Base-by-base conservation (phyloP, 2,888 invertebrate genomes). In the Margaritifera margaritifera region DNA sequence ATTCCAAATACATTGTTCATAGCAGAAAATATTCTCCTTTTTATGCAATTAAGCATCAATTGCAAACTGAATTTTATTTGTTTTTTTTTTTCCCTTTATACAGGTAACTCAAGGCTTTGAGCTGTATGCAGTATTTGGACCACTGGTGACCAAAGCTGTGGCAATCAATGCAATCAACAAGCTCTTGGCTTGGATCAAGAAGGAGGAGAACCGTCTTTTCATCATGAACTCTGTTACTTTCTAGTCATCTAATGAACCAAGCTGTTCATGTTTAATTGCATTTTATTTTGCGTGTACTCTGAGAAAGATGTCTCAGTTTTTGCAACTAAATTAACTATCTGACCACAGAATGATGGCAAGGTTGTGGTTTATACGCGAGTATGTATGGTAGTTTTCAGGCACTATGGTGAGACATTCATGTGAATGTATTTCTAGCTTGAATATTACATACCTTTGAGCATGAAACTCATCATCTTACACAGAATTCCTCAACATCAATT, bases 111-210 rank as follows among this genome's bases (percentile, higher is more conserved):
- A 94, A 69, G 95, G 95, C 25, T 98, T 98, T 89, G 98, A 98
- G 90, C 90, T 99, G 56, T 98, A 97, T 89, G 95, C 95, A 6
- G 94, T 96, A 2, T 96, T 98, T 86, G 97, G 97, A 84, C 95
- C 98, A 0, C 90, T 97, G 42, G 94, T 96, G 79, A 96, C 96
- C 68, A 97, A 96, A 87, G 93, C 93, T 42, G 93, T 93, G 79
- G 95, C 96, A 0, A 96, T 97, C 68, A 93, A 93, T 84, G 94
- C 95, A 62, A 95, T 98, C 19, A 95, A 96, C 87, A 95, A 95
- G 88, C 92, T 99, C 3, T 92, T 98, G 18, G 94, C 95, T 84
- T 98, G 97, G 97, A 95, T 98, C 77, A 96, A 97, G 87, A 95
- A 94, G 80, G 95, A 97, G 87, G 97, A 97, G 87, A 95, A 96